Base-by-base conservation (phyloP, 2,888 invertebrate species). In the Allygus modestus region DNA sequence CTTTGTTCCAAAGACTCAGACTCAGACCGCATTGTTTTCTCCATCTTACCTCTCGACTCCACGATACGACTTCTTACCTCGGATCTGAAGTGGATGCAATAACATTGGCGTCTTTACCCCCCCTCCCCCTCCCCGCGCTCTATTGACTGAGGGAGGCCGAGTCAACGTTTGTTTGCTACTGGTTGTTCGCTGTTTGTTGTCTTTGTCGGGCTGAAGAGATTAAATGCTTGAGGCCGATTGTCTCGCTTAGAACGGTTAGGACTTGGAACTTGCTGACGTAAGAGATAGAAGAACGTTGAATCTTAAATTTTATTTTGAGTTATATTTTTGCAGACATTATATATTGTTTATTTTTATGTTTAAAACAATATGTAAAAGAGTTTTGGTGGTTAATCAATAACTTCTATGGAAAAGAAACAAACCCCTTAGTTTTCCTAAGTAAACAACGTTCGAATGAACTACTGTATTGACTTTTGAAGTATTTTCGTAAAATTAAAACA, bases 51-150 rank as follows among this genome's bases (percentile, higher is more conserved):
- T 58, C 58, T 58, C 58, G 58, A 58, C 65, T 65, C 65, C 20
- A 4, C 28, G 31, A 28, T 65, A 65, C 28, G 65, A 65, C 65
- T 65, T 65, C 65, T 73, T 79, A 26, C 37, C 51, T 79, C 79
- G 31, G n/a, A 33, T 79, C 58, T 79, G 51, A 58, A 37, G 77
- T 15, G 65, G 28, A 7, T 65, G 65, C 65, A 65, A 65, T 65
- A 65, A 65, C 65, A 65, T 31, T 23, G 58, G 2, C 0, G 28
- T 31, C 31, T 31, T 17, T 31, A 26, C 65, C 65, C 31, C 65
- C 65, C 28, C 65, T 15, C 65, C 58, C 58, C 20, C 12, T 28
- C 28, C 1, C 54, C 23, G 46, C 7, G 46, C 46, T 46, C 46
- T 46, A 58, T 58, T 58, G 58, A 58, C 58, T 58, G 58, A 2